Conservation (phyloP, 2,113 vertebrate species). For the Stercorarius parasiticus region DNA sequence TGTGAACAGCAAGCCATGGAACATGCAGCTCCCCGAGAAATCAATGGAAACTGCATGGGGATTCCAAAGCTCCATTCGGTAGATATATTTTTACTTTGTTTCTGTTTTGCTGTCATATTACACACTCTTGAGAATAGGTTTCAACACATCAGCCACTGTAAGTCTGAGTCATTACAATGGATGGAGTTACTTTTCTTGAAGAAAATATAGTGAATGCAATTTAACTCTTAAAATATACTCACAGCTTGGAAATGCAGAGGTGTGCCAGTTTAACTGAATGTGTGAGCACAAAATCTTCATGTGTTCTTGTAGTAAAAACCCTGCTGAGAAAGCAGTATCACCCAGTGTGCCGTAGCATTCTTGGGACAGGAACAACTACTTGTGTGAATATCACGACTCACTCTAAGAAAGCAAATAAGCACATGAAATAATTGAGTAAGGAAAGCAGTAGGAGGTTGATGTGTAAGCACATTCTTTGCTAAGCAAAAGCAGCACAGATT, state of each 20-base stretch:
- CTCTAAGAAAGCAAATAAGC: neutral
- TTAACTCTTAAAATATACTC: neutral
- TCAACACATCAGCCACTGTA: neutral
- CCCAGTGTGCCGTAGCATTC: neutral
- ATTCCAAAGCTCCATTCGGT: neutral
- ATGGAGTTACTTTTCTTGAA: neutral
- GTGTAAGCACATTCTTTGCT: constrained; percentile 24
- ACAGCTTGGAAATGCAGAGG: neutral
- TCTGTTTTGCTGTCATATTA: neutral
- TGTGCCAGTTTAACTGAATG: neutral
- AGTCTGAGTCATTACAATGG: neutral
- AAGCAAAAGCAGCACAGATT: neutral
- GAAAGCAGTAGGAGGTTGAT: constrained; percentile 36
- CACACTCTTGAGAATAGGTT: neutral
- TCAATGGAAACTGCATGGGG: neutral
- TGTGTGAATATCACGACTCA: neutral
- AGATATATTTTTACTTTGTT: neutral
- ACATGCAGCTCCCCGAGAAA: neutral
- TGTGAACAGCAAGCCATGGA: neutral
- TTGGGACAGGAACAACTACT: neutral
- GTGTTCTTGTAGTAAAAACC: neutral
- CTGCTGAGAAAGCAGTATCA: neutral
- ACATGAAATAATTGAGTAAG: neutral
- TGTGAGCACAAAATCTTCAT: neutral
- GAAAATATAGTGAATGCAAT: neutral